These are phyloP conservation scores for Phorcus lineatus DNA, from an alignment of 2,888 invertebrate species.

Conservation along the genomic window DNA sequence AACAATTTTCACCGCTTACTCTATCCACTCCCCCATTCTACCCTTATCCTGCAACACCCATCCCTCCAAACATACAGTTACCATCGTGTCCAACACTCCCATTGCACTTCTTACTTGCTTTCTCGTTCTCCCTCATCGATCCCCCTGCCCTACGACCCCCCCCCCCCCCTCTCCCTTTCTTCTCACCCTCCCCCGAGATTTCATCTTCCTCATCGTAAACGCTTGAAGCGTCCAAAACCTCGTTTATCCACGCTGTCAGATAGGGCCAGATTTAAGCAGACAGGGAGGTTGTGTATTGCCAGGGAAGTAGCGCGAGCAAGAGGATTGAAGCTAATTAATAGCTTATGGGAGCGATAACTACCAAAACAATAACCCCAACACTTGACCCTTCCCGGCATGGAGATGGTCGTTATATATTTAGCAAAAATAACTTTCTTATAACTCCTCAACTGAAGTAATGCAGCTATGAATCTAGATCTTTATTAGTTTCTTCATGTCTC, in stretches of 20 bases:
- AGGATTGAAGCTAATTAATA: conserved; percentile 5
- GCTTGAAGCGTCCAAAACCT: not conserved
- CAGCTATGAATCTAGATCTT: too few relatives aligned
- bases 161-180: not conserved
- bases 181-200: not conserved
- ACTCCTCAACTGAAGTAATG: too few relatives aligned
- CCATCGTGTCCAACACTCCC: too few relatives aligned
- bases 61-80: not conserved
- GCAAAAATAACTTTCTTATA: too few relatives aligned
- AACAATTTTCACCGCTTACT: not conserved
- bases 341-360: conserved; percentile 9
- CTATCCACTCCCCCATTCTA: not conserved
- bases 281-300: not conserved
- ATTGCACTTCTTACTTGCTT: not conserved
- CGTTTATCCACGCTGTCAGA: not conserved
- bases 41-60: not conserved
- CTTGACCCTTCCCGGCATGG: not conserved
- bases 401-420: not conserved
- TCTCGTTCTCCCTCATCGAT: not conserved
- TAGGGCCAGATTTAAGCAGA: too few relatives aligned
- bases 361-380: conserved; percentile 13
- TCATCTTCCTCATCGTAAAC: not conserved
- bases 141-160: not conserved
- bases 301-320: not conserved
- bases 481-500: too few relatives aligned